Conservation (phyloP, 2,888 invertebrate genomes). For the Metallyticus violacea region DNA sequence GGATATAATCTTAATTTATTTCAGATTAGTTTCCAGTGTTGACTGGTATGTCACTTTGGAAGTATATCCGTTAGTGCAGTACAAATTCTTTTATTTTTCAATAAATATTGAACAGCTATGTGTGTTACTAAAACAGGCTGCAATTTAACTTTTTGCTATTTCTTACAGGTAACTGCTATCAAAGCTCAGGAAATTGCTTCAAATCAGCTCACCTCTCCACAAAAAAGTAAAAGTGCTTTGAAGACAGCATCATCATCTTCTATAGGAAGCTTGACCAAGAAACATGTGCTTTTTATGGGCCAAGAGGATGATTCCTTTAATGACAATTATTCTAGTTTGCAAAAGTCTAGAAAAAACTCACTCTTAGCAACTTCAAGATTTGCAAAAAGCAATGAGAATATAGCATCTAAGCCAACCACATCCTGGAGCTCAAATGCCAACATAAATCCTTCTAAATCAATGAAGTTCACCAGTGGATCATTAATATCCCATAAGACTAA, state of each 20-base stretch:
- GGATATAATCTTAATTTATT: no score
- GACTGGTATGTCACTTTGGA: no score
- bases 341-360: neutral
- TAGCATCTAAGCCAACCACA: neutral
- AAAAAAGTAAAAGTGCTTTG: slow-evolving; percentile 48
- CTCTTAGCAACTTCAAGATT: neutral
- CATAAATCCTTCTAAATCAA: neutral
- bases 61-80: no score
- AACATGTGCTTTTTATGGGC: slow-evolving; percentile 58
- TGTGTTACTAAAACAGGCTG: no score
- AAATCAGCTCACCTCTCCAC: neutral
- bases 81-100: no score
- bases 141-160: neutral
- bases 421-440: neutral
- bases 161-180: neutral
- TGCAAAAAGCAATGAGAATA: neutral
- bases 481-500: slow-evolving; percentile 40
- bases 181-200: neutral
- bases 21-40: no score
- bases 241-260: slow-evolving; percentile 55
- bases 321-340: no score
- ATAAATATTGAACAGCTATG: no score
- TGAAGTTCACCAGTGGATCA: slow-evolving; percentile 17
- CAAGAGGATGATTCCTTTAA: slow-evolving; percentile 8
- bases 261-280: slow-evolving; percentile 55